Conservation (phyloP, 2,888 invertebrate species). For the Formica aserva region DNA sequence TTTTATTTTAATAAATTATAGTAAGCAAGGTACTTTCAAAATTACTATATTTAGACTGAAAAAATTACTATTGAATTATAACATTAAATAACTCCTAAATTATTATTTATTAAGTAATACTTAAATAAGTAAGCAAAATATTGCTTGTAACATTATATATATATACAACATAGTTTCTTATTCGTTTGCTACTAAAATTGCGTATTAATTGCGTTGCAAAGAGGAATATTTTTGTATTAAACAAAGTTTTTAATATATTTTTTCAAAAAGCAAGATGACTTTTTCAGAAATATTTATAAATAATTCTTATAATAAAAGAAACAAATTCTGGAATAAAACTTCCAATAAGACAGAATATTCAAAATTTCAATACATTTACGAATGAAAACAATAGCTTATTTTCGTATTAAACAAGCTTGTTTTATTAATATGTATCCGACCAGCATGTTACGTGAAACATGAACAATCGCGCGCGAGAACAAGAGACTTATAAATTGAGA, state of each 20-base stretch:
- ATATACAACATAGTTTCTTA: neutral
- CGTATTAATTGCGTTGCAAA: neutral
- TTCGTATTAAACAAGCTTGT: neutral
- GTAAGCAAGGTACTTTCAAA: neutral
- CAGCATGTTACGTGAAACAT: neutral
- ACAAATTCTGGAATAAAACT: neutral
- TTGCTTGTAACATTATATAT: neutral
- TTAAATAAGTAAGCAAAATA: neutral
- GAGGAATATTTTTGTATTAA: neutral
- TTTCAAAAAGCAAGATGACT: neutral
- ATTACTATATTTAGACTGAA: no score
- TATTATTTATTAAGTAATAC: neutral
- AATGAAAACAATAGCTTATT: neutral
- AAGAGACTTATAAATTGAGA: constrained; percentile 9
- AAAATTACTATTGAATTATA: neutral
- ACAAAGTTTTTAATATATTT: constrained; percentile 1
- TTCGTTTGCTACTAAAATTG: neutral
- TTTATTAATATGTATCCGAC: neutral
- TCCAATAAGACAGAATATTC: neutral
- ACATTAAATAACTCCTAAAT: neutral
- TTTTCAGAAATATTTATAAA: neutral
- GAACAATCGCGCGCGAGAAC: constrained; percentile 26
- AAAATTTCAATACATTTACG: neutral
- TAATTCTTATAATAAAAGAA: neutral
- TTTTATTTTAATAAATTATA: neutral